phyloP scores from a whole-genome alignment of 1,140 invertebrate species.

The Lasioglossum baleicum region DNA sequence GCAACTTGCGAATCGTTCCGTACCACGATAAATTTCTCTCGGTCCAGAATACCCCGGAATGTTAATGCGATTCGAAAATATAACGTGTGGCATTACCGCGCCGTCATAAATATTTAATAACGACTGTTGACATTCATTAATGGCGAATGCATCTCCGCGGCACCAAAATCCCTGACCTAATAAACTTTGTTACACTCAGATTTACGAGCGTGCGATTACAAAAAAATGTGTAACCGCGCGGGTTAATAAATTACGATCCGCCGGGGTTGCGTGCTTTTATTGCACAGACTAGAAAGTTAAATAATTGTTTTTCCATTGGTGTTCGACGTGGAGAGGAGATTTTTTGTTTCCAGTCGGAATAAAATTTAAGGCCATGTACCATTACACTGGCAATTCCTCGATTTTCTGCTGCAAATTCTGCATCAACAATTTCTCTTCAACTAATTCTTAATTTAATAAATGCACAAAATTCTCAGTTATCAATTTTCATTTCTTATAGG shows the following conservation, averaged over 20 bases:
- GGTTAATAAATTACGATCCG: background rate
- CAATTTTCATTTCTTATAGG: no score
- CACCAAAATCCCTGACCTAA: slow-evolving; percentile 9
- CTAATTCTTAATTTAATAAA: no score
- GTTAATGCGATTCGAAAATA: slow-evolving; percentile 41
- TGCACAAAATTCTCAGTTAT: no score
- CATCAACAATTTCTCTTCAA: no score
- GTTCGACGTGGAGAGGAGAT: no score
- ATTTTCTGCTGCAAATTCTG: no score
- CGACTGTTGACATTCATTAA: slow-evolving; percentile 37
- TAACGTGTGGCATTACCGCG: background rate
- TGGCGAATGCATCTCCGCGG: background rate
- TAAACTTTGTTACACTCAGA: slow-evolving; percentile 8
- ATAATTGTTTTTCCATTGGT: no score
- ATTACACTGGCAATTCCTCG: no score
- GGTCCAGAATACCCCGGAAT: slow-evolving; percentile 16
- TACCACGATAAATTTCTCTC: slow-evolving; percentile 21
- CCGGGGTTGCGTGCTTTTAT: no score
- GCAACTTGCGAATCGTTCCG: slow-evolving; percentile 11
- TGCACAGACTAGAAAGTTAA: no score
- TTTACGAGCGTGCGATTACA: background rate
- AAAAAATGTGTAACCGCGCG: background rate
- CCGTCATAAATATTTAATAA: slow-evolving; percentile 43
- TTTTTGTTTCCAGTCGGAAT: no score
- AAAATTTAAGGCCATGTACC: no score